These are phyloP conservation scores for Helogale parvula DNA, from an alignment of 2,113 vertebrate genomes.

Conservation along the genomic window DNA sequence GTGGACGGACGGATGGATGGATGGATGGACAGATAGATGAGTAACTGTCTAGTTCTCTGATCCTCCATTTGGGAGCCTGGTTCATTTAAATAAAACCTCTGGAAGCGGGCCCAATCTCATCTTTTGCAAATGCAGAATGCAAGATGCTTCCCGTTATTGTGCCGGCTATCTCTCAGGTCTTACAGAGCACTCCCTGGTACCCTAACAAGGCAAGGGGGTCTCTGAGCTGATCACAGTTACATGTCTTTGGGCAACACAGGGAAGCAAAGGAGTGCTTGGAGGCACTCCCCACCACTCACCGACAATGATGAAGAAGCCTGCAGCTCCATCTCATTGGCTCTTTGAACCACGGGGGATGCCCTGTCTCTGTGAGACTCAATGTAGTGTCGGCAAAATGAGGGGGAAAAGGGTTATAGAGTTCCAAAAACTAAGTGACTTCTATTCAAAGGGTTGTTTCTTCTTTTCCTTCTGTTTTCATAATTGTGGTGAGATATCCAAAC, in stretches of 20 bases:
- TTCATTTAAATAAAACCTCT: neutral
- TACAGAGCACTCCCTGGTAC: neutral
- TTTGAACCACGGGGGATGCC: neutral
- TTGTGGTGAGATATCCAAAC: neutral
- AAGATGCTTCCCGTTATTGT: neutral
- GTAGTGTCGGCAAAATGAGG: rapidly evolving
- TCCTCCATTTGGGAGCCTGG: neutral
- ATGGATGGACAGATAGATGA: neutral
- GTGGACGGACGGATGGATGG: neutral
- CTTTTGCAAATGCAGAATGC: neutral
- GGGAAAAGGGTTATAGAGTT: neutral
- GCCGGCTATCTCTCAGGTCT: neutral
- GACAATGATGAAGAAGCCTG: too few relatives aligned
- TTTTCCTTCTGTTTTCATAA: neutral
- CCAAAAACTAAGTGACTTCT: neutral
- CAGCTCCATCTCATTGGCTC: too few relatives aligned
- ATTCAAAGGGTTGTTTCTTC: neutral
- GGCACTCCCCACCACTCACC: neutral
- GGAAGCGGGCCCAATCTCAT: neutral
- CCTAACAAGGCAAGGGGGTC: neutral
- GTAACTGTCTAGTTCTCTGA: neutral
- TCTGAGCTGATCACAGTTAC: neutral
- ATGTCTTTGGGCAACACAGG: neutral
- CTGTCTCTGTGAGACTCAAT: neutral
- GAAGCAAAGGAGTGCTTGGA: neutral